A percentile compares a stretch with the other conserved stretches of the same genome.
These are phyloP conservation scores for Pinctada fucata DNA, from an alignment of 2,888 invertebrate genomes.

Conservation along the genomic window DNA sequence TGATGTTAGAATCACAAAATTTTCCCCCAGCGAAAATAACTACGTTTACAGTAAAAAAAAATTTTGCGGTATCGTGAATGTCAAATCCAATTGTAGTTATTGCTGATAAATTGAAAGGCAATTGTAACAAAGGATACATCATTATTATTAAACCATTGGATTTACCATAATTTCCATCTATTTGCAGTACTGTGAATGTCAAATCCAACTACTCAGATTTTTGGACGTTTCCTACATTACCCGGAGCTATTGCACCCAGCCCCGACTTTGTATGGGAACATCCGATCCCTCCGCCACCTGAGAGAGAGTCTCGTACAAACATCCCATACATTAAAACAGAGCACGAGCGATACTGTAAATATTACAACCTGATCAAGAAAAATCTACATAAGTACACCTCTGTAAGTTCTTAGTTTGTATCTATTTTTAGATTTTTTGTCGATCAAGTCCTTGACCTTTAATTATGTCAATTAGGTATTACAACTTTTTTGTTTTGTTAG, in stretches of 20 bases:
- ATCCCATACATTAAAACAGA: constrained; percentile 47
- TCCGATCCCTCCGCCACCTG: constrained; percentile 61
- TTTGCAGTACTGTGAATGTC: neutral
- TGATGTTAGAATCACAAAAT: too few species aligned
- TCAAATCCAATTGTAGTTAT: too few species aligned
- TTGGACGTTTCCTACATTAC: neutral
- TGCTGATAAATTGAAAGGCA: too few species aligned
- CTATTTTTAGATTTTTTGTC: neutral
- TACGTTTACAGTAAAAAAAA: too few species aligned
- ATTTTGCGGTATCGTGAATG: too few species aligned
- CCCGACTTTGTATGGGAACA: constrained; percentile 57
- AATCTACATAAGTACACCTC: constrained; percentile 66
- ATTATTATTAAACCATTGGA: too few species aligned
- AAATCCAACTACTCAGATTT: neutral
- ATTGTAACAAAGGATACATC: too few species aligned
- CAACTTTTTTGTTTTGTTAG: neutral
- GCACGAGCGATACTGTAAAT: constrained; percentile 60
- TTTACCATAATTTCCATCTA: too few species aligned
- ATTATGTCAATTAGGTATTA: neutral
- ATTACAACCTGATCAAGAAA: constrained; percentile 61
- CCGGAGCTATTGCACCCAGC: constrained; percentile 12
- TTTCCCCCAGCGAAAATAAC: too few species aligned
- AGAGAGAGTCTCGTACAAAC: constrained; percentile 52
- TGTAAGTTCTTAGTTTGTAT: constrained; percentile 49
- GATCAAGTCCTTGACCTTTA: neutral